These are phyloP conservation scores for Idaea straminata DNA, from an alignment of 2,888 invertebrate species.

Conservation along the genomic window DNA sequence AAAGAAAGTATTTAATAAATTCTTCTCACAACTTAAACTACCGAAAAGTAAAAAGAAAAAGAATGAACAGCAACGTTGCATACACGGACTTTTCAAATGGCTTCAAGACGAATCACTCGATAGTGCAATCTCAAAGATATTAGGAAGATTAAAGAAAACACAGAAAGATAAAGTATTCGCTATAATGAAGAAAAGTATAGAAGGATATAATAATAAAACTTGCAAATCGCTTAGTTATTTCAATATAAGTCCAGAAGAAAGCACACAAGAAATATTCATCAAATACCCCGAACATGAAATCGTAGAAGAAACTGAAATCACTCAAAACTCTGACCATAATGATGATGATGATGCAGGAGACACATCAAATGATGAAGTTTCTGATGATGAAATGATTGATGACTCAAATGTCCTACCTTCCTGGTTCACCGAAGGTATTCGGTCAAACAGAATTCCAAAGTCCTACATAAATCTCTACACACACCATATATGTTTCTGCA, in stretches of 20 bases:
- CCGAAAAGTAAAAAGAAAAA: constrained; percentile 75
- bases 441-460: constrained; percentile 81
- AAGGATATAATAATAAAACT: constrained; percentile 81
- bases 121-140: constrained; percentile 83
- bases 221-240: constrained; percentile 82
- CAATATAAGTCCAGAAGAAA: constrained; percentile 38
- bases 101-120: constrained; percentile 85
- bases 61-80: constrained; percentile 84
- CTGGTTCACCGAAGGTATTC: constrained; percentile 84
- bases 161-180: constrained; percentile 74
- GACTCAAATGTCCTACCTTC: constrained; percentile 63
- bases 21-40: constrained; percentile 83
- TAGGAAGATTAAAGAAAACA: constrained; percentile 80
- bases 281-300: constrained; percentile 13
- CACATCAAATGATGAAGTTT: constrained; percentile 25
- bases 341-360: constrained; percentile 37
- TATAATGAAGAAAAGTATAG: constrained; percentile 82
- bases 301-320: constrained; percentile 27
- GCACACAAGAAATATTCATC: constrained; percentile 9
- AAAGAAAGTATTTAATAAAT: constrained; percentile 83
- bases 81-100: constrained; percentile 88
- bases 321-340: constrained; percentile 30
- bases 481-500: constrained; percentile 82
- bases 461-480: constrained; percentile 85
- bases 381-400: constrained; percentile 27